Evolutionary conservation across 35 echinoderm and acorn worm species (phyloP).

Genomic region (Apostichopus californicus): DNA sequence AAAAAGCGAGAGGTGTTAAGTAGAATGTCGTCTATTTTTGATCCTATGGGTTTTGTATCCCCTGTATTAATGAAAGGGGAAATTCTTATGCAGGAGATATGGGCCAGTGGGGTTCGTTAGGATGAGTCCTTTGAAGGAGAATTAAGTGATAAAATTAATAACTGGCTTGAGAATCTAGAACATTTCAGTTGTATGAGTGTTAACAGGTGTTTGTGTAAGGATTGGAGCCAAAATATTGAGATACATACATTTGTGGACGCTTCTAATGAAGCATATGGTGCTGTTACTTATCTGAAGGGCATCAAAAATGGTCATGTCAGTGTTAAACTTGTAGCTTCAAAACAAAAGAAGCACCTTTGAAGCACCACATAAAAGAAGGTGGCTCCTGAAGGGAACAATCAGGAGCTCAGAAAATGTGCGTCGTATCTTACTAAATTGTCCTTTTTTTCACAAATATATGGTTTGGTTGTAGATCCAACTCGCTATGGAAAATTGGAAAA

Average conservation of each 20-base stretch:
- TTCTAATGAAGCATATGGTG: slow-evolving; percentile 45
- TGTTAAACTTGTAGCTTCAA: slow-evolving; percentile 53
- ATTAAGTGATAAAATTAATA: not conserved
- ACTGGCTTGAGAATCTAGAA: slow-evolving; percentile 37
- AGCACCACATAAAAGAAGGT: not conserved
- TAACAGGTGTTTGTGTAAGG: slow-evolving; percentile 43
- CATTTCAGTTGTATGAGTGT: slow-evolving; percentile 34
- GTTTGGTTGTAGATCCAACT: too few relatives aligned
- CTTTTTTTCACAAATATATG: too few relatives aligned
- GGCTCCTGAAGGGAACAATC: too few relatives aligned
- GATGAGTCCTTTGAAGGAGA: slow-evolving; percentile 1
- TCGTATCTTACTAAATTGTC: too few relatives aligned
- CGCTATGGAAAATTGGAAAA: too few relatives aligned
- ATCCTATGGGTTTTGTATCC: slow-evolving; percentile 41
- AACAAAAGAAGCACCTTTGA: slow-evolving; percentile 51
- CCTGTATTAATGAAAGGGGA: slow-evolving; percentile 30
- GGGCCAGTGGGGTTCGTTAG: slow-evolving; percentile 35
- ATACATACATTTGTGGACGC: slow-evolving; percentile 59
- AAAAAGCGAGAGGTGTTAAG: slow-evolving; percentile 52
- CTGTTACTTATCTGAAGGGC: slow-evolving; percentile 20
- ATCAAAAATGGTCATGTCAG: not conserved
- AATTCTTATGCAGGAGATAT: slow-evolving; percentile 35
- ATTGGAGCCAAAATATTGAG: not conserved
- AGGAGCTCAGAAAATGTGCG: too few relatives aligned
- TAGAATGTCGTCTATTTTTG: slow-evolving; percentile 50